Conservation (phyloP, 2,113 vertebrate species). For the Datnioides undecimradiatus region DNA sequence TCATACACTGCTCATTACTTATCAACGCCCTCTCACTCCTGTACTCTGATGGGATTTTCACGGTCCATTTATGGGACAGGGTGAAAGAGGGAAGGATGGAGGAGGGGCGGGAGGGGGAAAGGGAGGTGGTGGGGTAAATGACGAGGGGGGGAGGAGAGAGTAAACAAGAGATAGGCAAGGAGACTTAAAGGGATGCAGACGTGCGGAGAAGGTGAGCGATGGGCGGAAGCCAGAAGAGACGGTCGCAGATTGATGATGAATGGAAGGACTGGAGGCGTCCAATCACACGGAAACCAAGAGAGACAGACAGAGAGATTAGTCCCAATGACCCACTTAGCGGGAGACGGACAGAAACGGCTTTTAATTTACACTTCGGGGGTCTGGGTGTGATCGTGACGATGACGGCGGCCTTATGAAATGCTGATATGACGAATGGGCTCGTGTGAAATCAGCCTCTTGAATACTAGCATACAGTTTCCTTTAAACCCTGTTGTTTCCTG, state of each 20-base stretch:
- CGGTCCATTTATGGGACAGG: conserved; percentile 65
- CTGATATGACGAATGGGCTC: not conserved
- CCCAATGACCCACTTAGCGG: conserved; percentile 65
- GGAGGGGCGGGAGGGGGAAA: not conserved
- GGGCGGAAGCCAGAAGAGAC: not conserved
- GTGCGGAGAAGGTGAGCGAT: conserved; percentile 13
- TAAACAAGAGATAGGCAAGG: conserved; percentile 25
- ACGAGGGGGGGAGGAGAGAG: conserved; percentile 23
- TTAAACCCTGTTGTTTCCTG: conserved; percentile 6
- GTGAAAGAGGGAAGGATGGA: conserved; percentile 15
- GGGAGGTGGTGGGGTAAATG: not conserved
- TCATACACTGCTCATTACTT: conserved; percentile 66
- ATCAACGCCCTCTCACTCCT: conserved; percentile 61
- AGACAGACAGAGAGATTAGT: conserved; percentile 39
- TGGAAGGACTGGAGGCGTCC: conserved; percentile 35
- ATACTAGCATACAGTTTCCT: not conserved
- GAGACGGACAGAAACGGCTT: conserved; percentile 35
- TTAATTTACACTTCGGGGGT: conserved; percentile 50
- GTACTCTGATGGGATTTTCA: conserved; percentile 72
- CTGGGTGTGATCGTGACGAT: not conserved
- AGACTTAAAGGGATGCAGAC: not conserved
- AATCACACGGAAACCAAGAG: conserved; percentile 23
- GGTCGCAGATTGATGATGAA: conserved; percentile 39
- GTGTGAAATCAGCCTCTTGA: not conserved
- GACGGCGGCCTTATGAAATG: conserved; percentile 18